Evolutionary conservation across 2,888 invertebrate species (phyloP).

Genomic region (Dolomedes plantarius): DNA sequence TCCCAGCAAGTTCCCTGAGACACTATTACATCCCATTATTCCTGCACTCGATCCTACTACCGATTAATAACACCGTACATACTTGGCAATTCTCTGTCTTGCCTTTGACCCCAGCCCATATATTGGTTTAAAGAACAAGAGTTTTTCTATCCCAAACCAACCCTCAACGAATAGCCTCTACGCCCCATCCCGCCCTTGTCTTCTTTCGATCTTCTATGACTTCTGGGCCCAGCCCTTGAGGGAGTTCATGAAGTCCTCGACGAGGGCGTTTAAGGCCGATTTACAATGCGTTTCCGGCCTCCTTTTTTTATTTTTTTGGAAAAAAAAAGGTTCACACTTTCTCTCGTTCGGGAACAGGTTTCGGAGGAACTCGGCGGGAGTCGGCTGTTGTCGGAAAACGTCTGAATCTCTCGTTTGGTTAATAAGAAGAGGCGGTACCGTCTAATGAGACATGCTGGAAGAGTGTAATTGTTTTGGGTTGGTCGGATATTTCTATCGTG

Average conservation of each 20-base stretch:
- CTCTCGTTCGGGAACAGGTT: conserved; percentile 7
- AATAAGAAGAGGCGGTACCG: neutral
- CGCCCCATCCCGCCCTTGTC: conserved; percentile 28
- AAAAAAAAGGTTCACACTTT: conserved; percentile 39
- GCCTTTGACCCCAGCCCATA: neutral
- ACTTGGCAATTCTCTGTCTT: neutral
- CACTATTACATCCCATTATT: too few relatives aligned
- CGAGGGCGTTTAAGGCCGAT: conserved; percentile 34
- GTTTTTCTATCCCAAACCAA: neutral
- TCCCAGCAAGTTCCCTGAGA: too few relatives aligned
- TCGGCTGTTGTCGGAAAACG: conserved; percentile 17
- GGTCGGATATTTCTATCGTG: neutral
- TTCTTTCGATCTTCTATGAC: neutral
- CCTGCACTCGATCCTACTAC: neutral
- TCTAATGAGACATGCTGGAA: neutral
- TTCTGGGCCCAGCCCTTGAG: conserved; percentile 24
- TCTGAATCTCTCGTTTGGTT: neutral
- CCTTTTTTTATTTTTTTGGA: conserved; percentile 13
- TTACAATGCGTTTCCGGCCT: conserved; percentile 61
- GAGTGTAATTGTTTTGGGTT: neutral
- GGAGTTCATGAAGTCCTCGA: conserved; percentile 51
- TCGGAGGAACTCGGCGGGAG: conserved; percentile 16
- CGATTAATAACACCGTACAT: neutral
- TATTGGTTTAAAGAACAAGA: conserved; percentile 8
- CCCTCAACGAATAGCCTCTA: conserved; percentile 15